These are phyloP conservation scores for Hydrochoerus hydrochaeris DNA, from an alignment of 2,113 vertebrate species.

Conservation along the genomic window DNA sequence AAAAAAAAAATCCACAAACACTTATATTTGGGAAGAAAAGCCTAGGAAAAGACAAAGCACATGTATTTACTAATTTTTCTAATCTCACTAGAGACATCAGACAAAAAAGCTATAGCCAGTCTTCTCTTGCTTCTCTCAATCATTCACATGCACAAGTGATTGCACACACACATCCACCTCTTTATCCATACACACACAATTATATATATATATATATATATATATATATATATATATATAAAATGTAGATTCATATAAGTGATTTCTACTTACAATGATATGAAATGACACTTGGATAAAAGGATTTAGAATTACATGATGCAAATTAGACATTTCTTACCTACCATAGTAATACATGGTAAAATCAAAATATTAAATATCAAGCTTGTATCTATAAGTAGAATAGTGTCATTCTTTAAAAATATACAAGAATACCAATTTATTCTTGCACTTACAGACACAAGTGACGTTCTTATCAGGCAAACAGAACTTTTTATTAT, in stretches of 20 bases:
- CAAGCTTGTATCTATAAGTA: neutral
- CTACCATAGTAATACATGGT: neutral
- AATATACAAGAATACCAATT: conserved; percentile 15
- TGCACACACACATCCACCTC: neutral
- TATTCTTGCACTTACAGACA: conserved; percentile 35
- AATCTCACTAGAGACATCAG: neutral
- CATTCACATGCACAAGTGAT: neutral
- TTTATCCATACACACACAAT: neutral
- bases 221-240: neutral
- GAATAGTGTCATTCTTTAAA: neutral
- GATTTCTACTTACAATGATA: neutral
- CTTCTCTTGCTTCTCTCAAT: neutral
- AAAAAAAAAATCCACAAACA: neutral
- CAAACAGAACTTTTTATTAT: conserved; percentile 34
- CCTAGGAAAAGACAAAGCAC: neutral
- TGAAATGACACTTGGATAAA: neutral
- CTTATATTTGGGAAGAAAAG: conserved; percentile 13
- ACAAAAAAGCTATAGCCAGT: neutral
- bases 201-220: neutral
- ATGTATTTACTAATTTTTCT: neutral
- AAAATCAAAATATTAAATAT: conserved; percentile 36
- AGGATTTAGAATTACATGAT: neutral
- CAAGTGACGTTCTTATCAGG: neutral
- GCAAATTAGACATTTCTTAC: neutral
- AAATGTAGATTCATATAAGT: neutral